These are phyloP conservation scores for Perca schrenkii DNA, from an alignment of 2,113 vertebrate species.

Conservation along the genomic window DNA sequence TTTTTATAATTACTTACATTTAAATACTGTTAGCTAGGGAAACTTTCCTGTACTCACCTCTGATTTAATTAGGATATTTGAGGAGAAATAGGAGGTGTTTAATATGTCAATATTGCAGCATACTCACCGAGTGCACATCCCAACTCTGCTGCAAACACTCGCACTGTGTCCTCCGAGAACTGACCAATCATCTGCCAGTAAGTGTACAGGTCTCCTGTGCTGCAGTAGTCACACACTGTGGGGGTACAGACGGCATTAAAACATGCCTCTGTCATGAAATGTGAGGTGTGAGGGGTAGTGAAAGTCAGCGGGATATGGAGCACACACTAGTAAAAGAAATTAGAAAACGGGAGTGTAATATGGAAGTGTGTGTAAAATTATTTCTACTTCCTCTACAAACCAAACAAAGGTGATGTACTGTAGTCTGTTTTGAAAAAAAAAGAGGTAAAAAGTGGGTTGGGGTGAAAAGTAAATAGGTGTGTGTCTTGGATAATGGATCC, in stretches of 20 bases:
- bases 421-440: not conserved
- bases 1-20: slow-evolving; percentile 33
- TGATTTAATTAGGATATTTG: slow-evolving; percentile 13
- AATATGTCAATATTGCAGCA: not conserved
- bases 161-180: slow-evolving; percentile 87
- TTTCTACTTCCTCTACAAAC: slow-evolving; percentile 1
- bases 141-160: slow-evolving; percentile 93
- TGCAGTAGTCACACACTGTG: slow-evolving; percentile 95
- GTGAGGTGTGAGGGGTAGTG: not conserved
- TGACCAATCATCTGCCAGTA: slow-evolving; percentile 90
- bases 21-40: slow-evolving; percentile 8
- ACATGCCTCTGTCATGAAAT: not conserved
- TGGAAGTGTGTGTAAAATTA: slow-evolving; percentile 28
- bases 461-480: not conserved
- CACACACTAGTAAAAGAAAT: slow-evolving; percentile 37
- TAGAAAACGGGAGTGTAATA: not conserved
- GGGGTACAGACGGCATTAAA: slow-evolving; percentile 40
- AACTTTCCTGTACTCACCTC: not conserved
- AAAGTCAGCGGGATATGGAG: slow-evolving; percentile 38
- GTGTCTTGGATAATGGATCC: not conserved
- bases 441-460: not conserved
- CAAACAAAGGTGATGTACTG: not conserved
- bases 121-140: slow-evolving; percentile 92
- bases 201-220: slow-evolving; percentile 91
- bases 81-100: not conserved